Percentiles rank a stretch among this genome's conserved stretches.
Evolutionary conservation across 1,140 invertebrate species (phyloP).

Genomic region (Neodiprion virginianus): DNA sequence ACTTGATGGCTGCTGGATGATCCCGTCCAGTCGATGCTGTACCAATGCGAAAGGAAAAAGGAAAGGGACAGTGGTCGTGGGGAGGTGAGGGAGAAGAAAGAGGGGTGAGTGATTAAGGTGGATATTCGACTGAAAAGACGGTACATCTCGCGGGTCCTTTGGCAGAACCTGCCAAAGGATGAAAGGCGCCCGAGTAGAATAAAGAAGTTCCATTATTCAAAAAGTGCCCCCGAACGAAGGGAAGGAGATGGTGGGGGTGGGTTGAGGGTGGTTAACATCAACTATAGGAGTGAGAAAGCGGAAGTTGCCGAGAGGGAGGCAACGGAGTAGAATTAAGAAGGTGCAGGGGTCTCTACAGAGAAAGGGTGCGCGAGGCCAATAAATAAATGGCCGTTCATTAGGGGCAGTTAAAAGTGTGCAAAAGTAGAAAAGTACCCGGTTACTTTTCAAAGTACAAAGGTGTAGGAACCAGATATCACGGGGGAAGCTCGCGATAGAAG

Average conservation of each 20-base stretch:
- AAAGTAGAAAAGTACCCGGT: background rate
- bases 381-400: slow-evolving; percentile 6
- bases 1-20: background rate
- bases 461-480: no score
- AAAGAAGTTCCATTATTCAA: slow-evolving; percentile 7
- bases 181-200: background rate
- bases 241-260: no score
- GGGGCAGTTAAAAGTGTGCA: background rate
- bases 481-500: background rate
- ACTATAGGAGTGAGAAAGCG: background rate
- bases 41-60: background rate
- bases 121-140: background rate
- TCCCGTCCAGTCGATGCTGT: background rate
- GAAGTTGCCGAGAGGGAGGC: background rate
- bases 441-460: background rate
- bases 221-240: background rate
- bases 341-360: background rate
- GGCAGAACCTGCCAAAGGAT: background rate
- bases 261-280: background rate
- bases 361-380: background rate
- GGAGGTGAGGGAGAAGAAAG: background rate
- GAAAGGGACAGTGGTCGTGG: background rate
- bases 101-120: background rate
- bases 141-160: background rate
- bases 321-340: background rate